Conservation (phyloP, 2,888 invertebrate species). For the Agonopterix heracliana region DNA sequence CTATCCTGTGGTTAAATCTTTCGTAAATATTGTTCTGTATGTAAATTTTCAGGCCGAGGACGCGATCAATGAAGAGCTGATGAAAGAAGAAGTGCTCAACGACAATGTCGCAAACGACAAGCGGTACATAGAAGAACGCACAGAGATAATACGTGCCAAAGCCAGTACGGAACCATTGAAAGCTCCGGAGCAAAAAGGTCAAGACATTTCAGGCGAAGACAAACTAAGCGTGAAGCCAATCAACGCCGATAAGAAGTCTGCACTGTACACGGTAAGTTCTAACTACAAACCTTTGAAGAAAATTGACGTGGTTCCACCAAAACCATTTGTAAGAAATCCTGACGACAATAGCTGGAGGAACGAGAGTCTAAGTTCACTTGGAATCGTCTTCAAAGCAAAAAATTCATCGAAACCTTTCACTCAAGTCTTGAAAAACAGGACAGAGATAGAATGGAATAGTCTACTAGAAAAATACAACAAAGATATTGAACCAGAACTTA, state of each 20-base stretch:
- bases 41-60: slow-evolving; percentile 51
- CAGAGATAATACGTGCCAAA: not conserved
- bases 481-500: slow-evolving; percentile 47
- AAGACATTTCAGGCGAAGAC: slow-evolving; percentile 18
- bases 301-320: slow-evolving; percentile 54
- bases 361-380: slow-evolving; percentile 63
- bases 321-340: slow-evolving; percentile 52
- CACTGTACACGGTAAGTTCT: slow-evolving; percentile 46
- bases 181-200: not conserved
- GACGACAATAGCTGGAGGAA: slow-evolving; percentile 71
- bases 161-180: not conserved
- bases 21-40: too few relatives aligned
- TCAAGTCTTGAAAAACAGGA: slow-evolving; percentile 63
- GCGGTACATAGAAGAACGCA: slow-evolving; percentile 19
- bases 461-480: slow-evolving; percentile 41
- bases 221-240: slow-evolving; percentile 48
- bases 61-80: slow-evolving; percentile 50
- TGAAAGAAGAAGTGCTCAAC: slow-evolving; percentile 42
- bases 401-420: slow-evolving; percentile 64
- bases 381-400: slow-evolving; percentile 67
- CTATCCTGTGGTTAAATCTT: too few relatives aligned
- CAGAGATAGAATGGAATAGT: slow-evolving; percentile 50
- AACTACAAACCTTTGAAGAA: slow-evolving; percentile 64
- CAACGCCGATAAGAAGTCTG: slow-evolving; percentile 30
- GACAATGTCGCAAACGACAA: slow-evolving; percentile 35